A percentile compares a stretch with the other conserved stretches of the same genome.
These are phyloP conservation scores for Hydroisotoma schaefferi DNA, from an alignment of 2,888 invertebrate genomes.

Conservation along the genomic window DNA sequence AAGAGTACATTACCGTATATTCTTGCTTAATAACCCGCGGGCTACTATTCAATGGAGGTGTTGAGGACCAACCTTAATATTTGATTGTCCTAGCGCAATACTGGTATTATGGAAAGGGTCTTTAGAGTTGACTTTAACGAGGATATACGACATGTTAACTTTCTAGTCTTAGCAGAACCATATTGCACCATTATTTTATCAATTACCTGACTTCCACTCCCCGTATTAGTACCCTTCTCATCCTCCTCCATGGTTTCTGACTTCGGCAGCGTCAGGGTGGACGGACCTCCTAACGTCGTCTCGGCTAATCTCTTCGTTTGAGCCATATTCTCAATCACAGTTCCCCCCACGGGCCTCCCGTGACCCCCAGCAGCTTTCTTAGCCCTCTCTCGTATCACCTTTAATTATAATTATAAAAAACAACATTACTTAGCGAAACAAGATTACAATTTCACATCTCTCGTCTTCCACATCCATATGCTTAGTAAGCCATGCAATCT, in stretches of 20 bases:
- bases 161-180: neutral
- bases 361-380: conserved; percentile 76
- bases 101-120: no score
- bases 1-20: no score
- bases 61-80: no score
- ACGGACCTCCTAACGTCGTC: conserved; percentile 59
- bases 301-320: conserved; percentile 67
- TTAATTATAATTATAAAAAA: no score
- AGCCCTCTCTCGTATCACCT: conserved; percentile 82
- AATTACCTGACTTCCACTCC: conserved; percentile 74
- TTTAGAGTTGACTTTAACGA: no score
- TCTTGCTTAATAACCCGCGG: no score
- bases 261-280: conserved; percentile 37
- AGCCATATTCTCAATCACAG: conserved; percentile 85
- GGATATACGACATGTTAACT: neutral
- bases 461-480: no score
- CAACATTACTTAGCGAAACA: no score
- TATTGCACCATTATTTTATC: conserved; percentile 4
- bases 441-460: no score
- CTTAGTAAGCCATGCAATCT: no score
- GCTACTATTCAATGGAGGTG: no score
- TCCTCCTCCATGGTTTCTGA: conserved; percentile 51
- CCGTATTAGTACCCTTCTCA: conserved; percentile 82
- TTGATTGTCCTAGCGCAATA: no score
- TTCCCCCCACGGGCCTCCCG: conserved; percentile 60